A percentile compares a stretch with the other conserved stretches of the same genome.
These are phyloP conservation scores for Drosophila gaucha DNA, from an alignment of 2,888 invertebrate genomes.

Conservation along the genomic window DNA sequence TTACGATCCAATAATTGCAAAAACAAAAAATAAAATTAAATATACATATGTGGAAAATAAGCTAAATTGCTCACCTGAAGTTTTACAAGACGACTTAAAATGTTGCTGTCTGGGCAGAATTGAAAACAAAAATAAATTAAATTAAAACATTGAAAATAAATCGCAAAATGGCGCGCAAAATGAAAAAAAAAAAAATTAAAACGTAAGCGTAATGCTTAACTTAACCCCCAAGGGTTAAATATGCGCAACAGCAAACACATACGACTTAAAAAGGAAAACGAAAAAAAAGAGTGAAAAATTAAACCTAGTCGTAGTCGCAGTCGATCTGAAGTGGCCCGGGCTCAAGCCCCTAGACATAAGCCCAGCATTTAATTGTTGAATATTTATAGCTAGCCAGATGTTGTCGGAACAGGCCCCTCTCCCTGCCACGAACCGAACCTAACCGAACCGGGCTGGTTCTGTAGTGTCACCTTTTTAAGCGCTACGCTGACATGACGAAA, in stretches of 20 bases:
- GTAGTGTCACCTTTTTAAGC: constrained; percentile 68
- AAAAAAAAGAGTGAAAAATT: constrained; percentile 11
- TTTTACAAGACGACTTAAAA: constrained; percentile 18
- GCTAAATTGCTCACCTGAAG: constrained; percentile 1
- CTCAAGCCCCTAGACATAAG: constrained; percentile 34
- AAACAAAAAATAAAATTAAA: background rate
- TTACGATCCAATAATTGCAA: constrained; percentile 24
- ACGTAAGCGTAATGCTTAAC: constrained; percentile 73
- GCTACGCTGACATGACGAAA: constrained; percentile 51
- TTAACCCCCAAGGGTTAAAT: constrained; percentile 75
- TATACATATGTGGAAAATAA: background rate
- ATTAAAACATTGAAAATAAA: constrained; percentile 17
- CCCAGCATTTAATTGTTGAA: constrained; percentile 68
- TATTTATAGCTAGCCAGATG: constrained; percentile 63
- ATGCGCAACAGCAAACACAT: constrained; percentile 70
- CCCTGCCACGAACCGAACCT: no score
- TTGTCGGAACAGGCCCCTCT: constrained; percentile 19
- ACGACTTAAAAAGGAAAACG: constrained; percentile 28
- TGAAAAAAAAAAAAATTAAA: constrained; percentile 57
- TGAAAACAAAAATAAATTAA: constrained; percentile 8
- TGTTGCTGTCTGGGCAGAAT: constrained; percentile 3
- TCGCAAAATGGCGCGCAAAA: constrained; percentile 48
- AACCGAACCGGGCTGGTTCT: constrained; percentile 29
- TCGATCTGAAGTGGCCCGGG: constrained; percentile 34
- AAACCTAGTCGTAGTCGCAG: constrained; percentile 17